A percentile compares a stretch with the other conserved stretches of the same genome.
These are phyloP conservation scores for Oxyruncus cristatus DNA, from an alignment of 2,113 vertebrate genomes.

Conservation along the genomic window DNA sequence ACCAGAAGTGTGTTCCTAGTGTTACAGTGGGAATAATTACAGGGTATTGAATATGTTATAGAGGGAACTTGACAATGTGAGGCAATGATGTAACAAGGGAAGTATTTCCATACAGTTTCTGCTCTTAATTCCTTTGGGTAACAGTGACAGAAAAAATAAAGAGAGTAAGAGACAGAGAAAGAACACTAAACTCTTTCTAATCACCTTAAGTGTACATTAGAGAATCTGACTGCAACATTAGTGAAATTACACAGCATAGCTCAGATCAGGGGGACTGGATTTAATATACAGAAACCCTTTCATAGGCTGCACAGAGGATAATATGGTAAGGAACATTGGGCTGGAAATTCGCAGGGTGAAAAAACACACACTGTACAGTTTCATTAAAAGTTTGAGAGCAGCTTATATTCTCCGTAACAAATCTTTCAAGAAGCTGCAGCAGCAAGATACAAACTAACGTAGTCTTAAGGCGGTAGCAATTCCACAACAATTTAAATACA, in stretches of 20 bases:
- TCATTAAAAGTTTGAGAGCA: slow-evolving; percentile 39
- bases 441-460: neutral
- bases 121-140: neutral
- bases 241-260: slow-evolving; percentile 42
- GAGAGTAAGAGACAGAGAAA: slow-evolving; percentile 30
- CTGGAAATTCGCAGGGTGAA: neutral
- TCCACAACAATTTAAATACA: neutral
- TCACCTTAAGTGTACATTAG: slow-evolving; percentile 42
- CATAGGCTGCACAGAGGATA: slow-evolving; percentile 13
- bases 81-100: slow-evolving; percentile 2
- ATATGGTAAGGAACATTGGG: slow-evolving; percentile 31
- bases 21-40: slow-evolving; percentile 32
- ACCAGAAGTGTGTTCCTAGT: neutral
- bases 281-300: slow-evolving; percentile 51
- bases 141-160: slow-evolving; percentile 1
- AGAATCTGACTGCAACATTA: slow-evolving; percentile 49
- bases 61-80: neutral
- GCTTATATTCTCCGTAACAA: neutral
- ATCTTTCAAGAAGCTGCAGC: neutral
- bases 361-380: neutral
- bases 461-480: neutral
- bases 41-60: neutral
- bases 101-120: slow-evolving; percentile 6
- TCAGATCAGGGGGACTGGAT: slow-evolving; percentile 3
- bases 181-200: slow-evolving; percentile 57